A percentile compares a stretch with the other conserved stretches of the same genome.
Evolutionary conservation across 2,888 invertebrate genomes (phyloP).

Genomic region (Plebejus melissa): DNA sequence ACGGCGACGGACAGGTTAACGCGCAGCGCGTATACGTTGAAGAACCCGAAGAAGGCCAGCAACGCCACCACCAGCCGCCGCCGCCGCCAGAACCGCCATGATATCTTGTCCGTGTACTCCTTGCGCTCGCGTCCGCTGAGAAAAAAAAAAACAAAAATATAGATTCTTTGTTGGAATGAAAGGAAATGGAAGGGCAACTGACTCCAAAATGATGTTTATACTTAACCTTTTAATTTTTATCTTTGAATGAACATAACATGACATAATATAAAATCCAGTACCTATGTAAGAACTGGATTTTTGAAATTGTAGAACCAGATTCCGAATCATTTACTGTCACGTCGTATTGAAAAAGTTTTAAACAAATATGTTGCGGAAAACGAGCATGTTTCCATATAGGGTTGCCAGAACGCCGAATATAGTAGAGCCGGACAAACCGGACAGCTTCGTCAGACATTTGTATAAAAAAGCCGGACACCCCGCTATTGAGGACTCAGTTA

Average conservation of each 20-base stretch:
- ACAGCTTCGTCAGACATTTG: no score
- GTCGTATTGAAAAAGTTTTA: neutral
- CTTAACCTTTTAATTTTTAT: no score
- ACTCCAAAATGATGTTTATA: no score
- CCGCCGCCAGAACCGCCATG: constrained; percentile 87
- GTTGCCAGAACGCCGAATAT: neutral
- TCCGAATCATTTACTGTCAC: neutral
- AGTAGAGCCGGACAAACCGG: neutral
- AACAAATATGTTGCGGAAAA: neutral
- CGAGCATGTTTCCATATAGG: neutral
- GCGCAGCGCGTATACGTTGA: constrained; percentile 89
- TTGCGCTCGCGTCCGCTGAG: constrained; percentile 55
- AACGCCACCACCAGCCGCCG: constrained; percentile 86
- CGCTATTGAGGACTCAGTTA: no score
- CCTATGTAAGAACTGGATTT: no score
- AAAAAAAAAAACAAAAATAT: neutral
- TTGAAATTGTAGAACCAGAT: neutral
- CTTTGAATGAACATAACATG: no score
- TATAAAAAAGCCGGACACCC: neutral
- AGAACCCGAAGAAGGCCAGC: constrained; percentile 90
- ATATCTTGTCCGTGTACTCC: constrained; percentile 47
- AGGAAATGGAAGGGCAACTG: no score
- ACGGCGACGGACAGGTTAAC: constrained; percentile 96
- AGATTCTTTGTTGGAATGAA: no score
- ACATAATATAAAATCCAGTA: no score